A percentile compares a stretch with the other conserved stretches of the same genome.
Evolutionary conservation across 2,113 vertebrate genomes (phyloP).

Genomic region (Taxidea taxus): DNA sequence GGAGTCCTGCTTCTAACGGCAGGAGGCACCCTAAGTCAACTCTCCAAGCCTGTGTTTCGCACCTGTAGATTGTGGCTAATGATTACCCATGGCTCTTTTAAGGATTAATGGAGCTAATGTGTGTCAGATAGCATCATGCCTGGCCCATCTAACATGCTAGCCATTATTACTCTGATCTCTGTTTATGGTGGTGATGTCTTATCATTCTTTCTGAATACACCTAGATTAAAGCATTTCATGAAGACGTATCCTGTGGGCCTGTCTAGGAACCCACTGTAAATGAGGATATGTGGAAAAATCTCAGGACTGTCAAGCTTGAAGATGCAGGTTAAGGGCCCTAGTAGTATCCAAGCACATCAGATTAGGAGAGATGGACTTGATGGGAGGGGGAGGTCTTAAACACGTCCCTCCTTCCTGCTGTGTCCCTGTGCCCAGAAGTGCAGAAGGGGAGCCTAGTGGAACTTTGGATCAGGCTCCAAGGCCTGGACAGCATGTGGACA

Average conservation of each 20-base stretch:
- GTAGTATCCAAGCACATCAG: rapidly evolving
- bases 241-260: not conserved
- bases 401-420: rapidly evolving
- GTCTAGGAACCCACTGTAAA: not conserved
- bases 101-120: not conserved
- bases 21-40: rapidly evolving
- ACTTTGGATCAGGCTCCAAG: not conserved
- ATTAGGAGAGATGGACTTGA: not conserved
- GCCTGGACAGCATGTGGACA: not conserved
- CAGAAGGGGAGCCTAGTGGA: rapidly evolving
- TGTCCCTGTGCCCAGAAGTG: rapidly evolving
- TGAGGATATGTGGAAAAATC: not conserved
- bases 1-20: not conserved
- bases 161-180: rapidly evolving
- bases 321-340: too few species aligned
- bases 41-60: not conserved
- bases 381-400: too few species aligned
- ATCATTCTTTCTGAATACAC: not conserved
- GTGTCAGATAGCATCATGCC: rapidly evolving
- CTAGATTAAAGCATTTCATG: not conserved
- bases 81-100: rapidly evolving
- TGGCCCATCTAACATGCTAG: rapidly evolving
- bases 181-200: too few species aligned
- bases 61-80: not conserved
- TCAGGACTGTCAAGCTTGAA: not conserved